These are phyloP conservation scores for Mus pahari DNA, from an alignment of 2,113 vertebrate genomes.

Conservation along the genomic window DNA sequence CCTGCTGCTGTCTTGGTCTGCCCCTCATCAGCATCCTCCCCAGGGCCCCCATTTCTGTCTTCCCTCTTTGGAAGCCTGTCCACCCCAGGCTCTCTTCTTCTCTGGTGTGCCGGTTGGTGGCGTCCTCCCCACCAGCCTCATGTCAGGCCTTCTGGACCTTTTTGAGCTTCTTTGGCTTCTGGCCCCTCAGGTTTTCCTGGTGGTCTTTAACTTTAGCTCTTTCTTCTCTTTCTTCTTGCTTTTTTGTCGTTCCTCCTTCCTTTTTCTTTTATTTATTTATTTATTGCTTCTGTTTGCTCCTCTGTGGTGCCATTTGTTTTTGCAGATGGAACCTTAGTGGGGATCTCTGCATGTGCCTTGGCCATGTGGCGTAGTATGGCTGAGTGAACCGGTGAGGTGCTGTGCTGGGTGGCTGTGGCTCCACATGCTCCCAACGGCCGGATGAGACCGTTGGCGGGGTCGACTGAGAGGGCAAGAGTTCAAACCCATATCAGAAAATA, in stretches of 20 bases:
- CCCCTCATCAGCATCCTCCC: background rate
- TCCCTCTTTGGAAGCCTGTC: rapidly evolving
- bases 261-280: constrained; percentile 91
- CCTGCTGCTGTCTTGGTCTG: background rate
- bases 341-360: background rate
- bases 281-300: constrained; percentile 81
- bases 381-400: too few relatives aligned
- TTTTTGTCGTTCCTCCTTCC: constrained; percentile 91
- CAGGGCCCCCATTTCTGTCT: constrained; percentile 36
- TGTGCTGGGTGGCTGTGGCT: too few relatives aligned
- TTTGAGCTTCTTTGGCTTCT: constrained; percentile 84
- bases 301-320: constrained; percentile 60
- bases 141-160: constrained; percentile 1
- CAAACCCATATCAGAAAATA: background rate
- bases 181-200: constrained; percentile 45
- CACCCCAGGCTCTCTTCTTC: constrained; percentile 48
- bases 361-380: background rate
- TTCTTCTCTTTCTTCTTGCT: constrained; percentile 89
- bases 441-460: too few relatives aligned
- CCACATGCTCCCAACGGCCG: too few relatives aligned
- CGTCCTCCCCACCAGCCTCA: constrained; percentile 14
- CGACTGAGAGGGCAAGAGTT: background rate
- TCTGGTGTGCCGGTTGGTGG: constrained; percentile 14
- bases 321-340: background rate
- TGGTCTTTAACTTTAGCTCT: constrained; percentile 77